Conservation (phyloP, 2,888 invertebrate species). For the Microplitis manilae region DNA sequence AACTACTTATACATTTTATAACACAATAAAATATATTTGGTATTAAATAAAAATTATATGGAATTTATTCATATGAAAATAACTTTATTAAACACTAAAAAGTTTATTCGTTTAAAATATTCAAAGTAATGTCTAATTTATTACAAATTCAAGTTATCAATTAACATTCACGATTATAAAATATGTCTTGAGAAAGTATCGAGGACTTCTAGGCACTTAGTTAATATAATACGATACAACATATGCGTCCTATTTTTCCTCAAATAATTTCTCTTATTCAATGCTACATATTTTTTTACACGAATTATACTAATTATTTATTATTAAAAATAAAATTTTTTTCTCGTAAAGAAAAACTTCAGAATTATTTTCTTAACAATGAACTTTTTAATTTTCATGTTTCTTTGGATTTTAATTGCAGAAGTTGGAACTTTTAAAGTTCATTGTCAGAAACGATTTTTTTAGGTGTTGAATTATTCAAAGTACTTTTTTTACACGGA, state of each 20-base stretch:
- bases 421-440: too few relatives aligned
- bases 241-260: constrained; percentile 1
- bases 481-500: background rate
- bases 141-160: background rate
- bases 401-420: too few relatives aligned
- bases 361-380: too few relatives aligned
- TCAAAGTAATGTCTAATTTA: background rate
- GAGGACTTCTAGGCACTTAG: background rate
- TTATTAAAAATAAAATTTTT: background rate
- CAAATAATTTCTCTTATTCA: constrained; percentile 3
- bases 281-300: background rate
- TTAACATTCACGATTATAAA: constrained; percentile 1
- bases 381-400: too few relatives aligned
- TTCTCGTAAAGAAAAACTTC: too few relatives aligned
- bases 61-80: background rate
- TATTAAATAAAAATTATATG: background rate
- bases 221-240: background rate
- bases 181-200: background rate
- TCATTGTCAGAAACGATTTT: too few relatives aligned
- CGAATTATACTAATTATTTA: background rate
- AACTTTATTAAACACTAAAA: background rate
- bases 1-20: background rate
- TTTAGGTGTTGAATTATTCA: too few relatives aligned
- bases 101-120: background rate
- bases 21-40: background rate